Base-by-base conservation (phyloP, 2,888 invertebrate species). In the Limnephilus lunatus region DNA sequence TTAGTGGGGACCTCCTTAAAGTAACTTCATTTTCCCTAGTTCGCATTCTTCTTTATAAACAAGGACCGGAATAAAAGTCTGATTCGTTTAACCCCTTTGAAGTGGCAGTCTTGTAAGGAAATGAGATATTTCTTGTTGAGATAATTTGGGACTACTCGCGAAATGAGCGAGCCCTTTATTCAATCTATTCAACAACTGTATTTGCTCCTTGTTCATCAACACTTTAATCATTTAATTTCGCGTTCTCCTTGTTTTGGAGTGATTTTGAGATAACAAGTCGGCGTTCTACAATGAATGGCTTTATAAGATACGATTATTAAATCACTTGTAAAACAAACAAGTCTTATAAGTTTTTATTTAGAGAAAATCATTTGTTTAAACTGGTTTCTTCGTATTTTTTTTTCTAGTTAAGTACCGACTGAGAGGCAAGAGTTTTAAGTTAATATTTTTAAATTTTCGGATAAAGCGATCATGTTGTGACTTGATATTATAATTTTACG, bases 1-100 rank as follows among this genome's bases (percentile, higher is more conserved):
- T 31, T 68, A 7, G 32, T 19, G 53, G 5, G 25, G 15, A 53
- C 31, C 30, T 31, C 5, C 87, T 31, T 68, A 53, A 87, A 53
- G 87, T 87, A 87, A 87, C 87, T 87, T 87, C 68, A 87, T 87
- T 87, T 87, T 87, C 87, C 87, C 19, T 87, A 68, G 48, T 87
- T 30, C 87, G 87, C 87, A 87, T 87, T 87, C 68, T 68, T 87
- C 87, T 32, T 87, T 87, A 53, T 87, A 87, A 31, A 87, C 87
- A 87, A 87, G 87, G 11, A 32, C 31, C 30, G 35, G 68, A 68
- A 53, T 48, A 87, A 68, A 83, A 53, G 53, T 68, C 87, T 87
- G 87, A 87, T 87, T 87, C 87, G 87, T 53, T 87, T 87, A 87
- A 53, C 53, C 53, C 53, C 68, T 87, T 53, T 31, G 30, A 15